phyloP scores from a whole-genome alignment of 1,140 invertebrate genomes.

The Paracyclopina nana region DNA sequence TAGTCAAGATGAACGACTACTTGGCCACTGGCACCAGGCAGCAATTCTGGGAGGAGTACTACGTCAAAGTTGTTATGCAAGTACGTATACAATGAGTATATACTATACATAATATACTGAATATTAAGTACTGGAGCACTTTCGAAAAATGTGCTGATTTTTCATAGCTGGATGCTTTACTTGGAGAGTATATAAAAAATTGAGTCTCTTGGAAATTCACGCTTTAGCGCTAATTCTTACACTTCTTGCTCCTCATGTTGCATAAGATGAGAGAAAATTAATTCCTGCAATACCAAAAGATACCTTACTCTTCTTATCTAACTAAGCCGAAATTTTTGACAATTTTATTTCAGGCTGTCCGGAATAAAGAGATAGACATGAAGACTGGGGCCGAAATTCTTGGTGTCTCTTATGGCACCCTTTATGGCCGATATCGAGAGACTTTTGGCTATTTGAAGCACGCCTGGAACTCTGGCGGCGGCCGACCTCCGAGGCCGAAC shows the following conservation, averaged over 20 bases:
- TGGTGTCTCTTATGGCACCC: constrained; percentile 66
- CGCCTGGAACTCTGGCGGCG: constrained; percentile 31
- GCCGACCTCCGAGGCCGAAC: neutral
- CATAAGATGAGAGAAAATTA: no score
- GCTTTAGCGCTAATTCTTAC: no score
- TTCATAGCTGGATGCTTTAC: no score
- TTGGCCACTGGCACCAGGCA: constrained; percentile 49
- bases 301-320: constrained; percentile 32
- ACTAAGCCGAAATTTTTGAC: no score
- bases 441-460: constrained; percentile 64
- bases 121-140: neutral
- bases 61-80: constrained; percentile 60
- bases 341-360: constrained; percentile 16
- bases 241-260: no score
- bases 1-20: constrained; percentile 66
- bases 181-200: no score
- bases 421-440: constrained; percentile 65
- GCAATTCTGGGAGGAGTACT: constrained; percentile 75
- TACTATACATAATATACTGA: no score
- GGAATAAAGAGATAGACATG: constrained; percentile 71
- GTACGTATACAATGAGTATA: no score
- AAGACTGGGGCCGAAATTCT: constrained; percentile 69
- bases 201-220: neutral
- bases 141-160: neutral
- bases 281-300: neutral